phyloP scores from a whole-genome alignment of 2,888 invertebrate species.

The Synanthedon myopaeformis region DNA sequence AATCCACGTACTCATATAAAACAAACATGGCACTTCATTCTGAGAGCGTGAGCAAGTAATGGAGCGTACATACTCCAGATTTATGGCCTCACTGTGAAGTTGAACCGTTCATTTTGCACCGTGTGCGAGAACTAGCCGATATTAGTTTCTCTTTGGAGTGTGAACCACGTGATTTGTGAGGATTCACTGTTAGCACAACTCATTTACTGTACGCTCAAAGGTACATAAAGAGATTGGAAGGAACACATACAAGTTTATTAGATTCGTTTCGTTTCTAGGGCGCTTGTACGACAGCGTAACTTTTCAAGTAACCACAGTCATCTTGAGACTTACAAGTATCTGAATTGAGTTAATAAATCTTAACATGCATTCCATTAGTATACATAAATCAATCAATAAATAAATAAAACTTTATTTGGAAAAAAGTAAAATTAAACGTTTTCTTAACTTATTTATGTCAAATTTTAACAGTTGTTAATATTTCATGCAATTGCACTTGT shows the following conservation, averaged over 20 bases:
- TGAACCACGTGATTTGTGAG: not conserved
- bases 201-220: not conserved
- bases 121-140: slow-evolving; percentile 6
- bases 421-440: no score
- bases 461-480: no score
- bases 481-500: no score
- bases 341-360: no score
- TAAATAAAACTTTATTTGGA: no score
- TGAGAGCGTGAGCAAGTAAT: slow-evolving; percentile 24
- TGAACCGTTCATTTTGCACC: slow-evolving; percentile 1
- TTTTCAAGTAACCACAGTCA: no score
- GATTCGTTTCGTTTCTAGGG: not conserved
- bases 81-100: slow-evolving; percentile 23
- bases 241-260: not conserved
- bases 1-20: slow-evolving; percentile 2
- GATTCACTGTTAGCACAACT: not conserved
- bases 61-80: slow-evolving; percentile 31
- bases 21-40: not conserved
- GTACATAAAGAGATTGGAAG: not conserved
- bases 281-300: no score
- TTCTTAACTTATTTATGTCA: no score
- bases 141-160: not conserved
- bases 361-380: no score
- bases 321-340: no score
- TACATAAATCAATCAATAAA: no score